Conservation (phyloP, 1,140 invertebrate genomes). For the Drosophila sechellia region DNA sequence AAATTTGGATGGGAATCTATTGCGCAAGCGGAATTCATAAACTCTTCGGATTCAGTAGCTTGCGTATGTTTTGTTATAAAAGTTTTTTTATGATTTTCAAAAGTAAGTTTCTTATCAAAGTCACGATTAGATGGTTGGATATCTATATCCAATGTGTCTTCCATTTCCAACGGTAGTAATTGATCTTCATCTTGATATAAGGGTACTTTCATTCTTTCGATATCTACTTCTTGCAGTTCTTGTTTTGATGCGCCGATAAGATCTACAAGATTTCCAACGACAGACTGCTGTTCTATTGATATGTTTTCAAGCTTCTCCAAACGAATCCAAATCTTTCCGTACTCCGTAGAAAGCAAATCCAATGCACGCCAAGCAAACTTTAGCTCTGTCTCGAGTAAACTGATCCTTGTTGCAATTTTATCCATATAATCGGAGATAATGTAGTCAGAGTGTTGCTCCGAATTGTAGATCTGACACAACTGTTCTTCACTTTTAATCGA, state of each 20-base stretch:
- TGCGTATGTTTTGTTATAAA: neutral
- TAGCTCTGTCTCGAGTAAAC: slow-evolving; percentile 94
- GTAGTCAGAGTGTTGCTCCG: slow-evolving; percentile 86
- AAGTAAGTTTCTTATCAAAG: slow-evolving; percentile 13
- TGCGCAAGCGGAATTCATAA: slow-evolving; percentile 31
- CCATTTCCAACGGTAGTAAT: slow-evolving; percentile 23
- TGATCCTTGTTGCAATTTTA: slow-evolving; percentile 92
- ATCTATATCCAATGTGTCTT: slow-evolving; percentile 15
- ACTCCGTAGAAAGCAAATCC: slow-evolving; percentile 95
- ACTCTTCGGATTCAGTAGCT: slow-evolving; percentile 2
- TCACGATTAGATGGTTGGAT: slow-evolving; percentile 11
- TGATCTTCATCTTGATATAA: slow-evolving; percentile 28
- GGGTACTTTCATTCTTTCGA: slow-evolving; percentile 12
- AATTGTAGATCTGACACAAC: slow-evolving; percentile 68
- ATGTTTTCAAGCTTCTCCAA: slow-evolving; percentile 96
- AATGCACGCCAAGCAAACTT: slow-evolving; percentile 96
- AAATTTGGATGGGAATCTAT: slow-evolving; percentile 19
- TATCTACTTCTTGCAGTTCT: slow-evolving; percentile 16
- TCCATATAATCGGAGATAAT: slow-evolving; percentile 95
- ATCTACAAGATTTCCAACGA: slow-evolving; percentile 94
- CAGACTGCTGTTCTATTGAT: slow-evolving; percentile 94
- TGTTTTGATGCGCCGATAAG: slow-evolving; percentile 86
- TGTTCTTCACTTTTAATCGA: slow-evolving; percentile 77
- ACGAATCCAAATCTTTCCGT: slow-evolving; percentile 96
- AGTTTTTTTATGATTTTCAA: slow-evolving; percentile 1